Evolutionary conservation across 2,888 invertebrate species (phyloP), one percentile per base, ranked within the genome.

Genomic region (Polymixis lichenea): DNA sequence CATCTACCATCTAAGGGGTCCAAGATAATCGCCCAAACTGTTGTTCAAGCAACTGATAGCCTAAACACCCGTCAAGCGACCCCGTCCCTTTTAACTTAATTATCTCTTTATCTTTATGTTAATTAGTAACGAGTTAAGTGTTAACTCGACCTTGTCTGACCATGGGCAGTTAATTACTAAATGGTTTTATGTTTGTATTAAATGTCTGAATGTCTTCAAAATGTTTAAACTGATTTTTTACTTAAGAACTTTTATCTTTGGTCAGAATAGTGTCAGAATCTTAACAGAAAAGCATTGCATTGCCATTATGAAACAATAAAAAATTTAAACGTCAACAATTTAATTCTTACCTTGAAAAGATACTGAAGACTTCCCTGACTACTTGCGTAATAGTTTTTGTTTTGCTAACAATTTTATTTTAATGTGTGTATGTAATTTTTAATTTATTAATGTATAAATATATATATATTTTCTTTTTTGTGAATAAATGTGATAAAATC

Each of bases 21-120:
- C 60, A 69, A 67, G 53, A 71, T 70, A 55, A 77, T 55, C 15
- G 9, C 46, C 22, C 8, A 61, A 78, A 82, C 75, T 71, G 60
- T 78, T 83, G 69, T 79, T 67, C 13, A 62, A 79, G 72, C 62
- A 66, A 75, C 72, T 66, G 80, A 66, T 84, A 75, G 72, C 53
- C 46, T 65, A 70, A 78, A 64, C 19, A 72, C 38, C 72, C 56
- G 64, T 73, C 80, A 73, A 67, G 28, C 49, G 75, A 60, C 49
- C 56, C 67, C 49, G 56, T 72, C 78, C 72, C 66, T 67, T 67
- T 71, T 53, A 67, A 68, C 58, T 58, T 78, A 75, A 84, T 81
- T 75, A 74, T 83, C 62, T 69, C 80, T 81, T 85, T 81, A 85
- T 83, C 80, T 81, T 69, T 78, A 83, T 78, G 78, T 70, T 80